A percentile compares a stretch with the other conserved stretches of the same genome.
Conservation (phyloP, 1,140 invertebrate species). For the Teleopsis dalmanni region DNA sequence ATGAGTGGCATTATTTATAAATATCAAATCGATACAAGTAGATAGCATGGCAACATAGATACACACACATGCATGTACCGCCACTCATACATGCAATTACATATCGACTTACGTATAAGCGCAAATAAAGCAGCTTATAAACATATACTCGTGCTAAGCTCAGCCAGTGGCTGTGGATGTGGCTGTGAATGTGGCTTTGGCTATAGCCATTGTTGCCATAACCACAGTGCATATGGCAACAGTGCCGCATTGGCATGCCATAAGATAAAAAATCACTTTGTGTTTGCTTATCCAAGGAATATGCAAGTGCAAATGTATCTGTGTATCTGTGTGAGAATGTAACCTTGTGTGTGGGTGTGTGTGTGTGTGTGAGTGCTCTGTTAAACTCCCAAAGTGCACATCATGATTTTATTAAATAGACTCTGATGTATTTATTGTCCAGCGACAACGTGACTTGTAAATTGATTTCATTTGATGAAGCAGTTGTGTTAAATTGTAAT, state of each 20-base stretch:
- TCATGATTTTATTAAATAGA: slow-evolving; percentile 46
- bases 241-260: not conserved
- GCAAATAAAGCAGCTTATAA: not conserved
- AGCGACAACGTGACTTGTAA: slow-evolving; percentile 44
- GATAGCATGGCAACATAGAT: no score
- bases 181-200: not conserved
- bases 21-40: not conserved
- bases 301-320: not conserved
- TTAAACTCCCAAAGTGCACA: slow-evolving; percentile 18
- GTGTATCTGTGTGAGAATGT: slow-evolving; percentile 1
- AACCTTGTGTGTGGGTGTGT: not conserved
- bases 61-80: not conserved
- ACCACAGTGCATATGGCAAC: not conserved
- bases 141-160: not conserved
- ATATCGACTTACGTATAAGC: not conserved
- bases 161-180: not conserved
- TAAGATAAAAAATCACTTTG: not conserved
- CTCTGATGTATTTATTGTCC: slow-evolving; percentile 45
- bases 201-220: not conserved
- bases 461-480: slow-evolving; percentile 41
- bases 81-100: not conserved
- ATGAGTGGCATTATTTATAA: slow-evolving; percentile 7
- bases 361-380: slow-evolving; percentile 3
- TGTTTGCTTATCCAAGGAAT: not conserved
- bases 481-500: not conserved